Conservation (phyloP, 2,113 vertebrate genomes). For the Opisthocomus hoazin region DNA sequence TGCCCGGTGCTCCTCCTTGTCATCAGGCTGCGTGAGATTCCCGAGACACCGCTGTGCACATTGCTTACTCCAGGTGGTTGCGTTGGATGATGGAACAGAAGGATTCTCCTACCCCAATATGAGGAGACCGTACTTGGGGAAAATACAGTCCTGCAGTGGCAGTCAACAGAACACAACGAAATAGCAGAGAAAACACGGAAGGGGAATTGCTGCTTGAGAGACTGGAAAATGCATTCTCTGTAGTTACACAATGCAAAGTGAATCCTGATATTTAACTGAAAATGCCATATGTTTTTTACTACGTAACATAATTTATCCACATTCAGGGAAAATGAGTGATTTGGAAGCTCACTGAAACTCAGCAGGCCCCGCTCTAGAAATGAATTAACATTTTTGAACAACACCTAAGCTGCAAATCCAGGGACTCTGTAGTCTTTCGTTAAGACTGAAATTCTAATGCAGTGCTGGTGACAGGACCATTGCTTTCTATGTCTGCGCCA, state of each 20-base stretch:
- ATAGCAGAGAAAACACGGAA: fast-evolving
- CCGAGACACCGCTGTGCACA: no score
- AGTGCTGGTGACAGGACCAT: background rate
- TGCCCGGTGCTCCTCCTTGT: background rate
- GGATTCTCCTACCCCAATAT: background rate
- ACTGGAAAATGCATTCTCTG: background rate
- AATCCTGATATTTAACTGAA: background rate
- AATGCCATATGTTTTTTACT: background rate
- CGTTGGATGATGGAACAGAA: fast-evolving
- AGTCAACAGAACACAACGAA: background rate
- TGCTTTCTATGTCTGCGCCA: background rate
- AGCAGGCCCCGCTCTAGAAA: background rate
- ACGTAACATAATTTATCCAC: fast-evolving
- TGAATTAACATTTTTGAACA: background rate
- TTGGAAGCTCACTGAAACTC: background rate
- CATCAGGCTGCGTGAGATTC: fast-evolving
- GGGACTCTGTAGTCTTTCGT: fast-evolving
- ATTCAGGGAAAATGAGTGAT: background rate
- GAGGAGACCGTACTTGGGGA: background rate
- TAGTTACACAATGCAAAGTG: background rate
- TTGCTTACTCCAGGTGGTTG: background rate
- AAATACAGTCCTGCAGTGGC: background rate
- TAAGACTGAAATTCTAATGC: background rate
- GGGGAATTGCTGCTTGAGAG: background rate
- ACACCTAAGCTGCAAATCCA: background rate